Base-by-base conservation (phyloP, 1,140 invertebrate genomes). In the Psilanteris sp. region DNA sequence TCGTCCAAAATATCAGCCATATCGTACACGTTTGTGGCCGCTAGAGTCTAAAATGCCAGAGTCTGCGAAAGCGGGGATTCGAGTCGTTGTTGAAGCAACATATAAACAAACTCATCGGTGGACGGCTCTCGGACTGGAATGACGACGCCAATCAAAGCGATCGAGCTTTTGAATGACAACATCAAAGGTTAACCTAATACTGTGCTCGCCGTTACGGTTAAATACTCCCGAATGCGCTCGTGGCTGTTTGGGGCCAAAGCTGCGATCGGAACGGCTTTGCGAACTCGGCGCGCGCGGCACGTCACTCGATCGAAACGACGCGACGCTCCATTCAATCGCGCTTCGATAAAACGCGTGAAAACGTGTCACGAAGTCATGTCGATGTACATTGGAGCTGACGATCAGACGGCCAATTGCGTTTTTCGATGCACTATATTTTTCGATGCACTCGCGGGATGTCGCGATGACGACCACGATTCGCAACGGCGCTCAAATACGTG, bases 1-100 rank as follows among this genome's bases (percentile, higher is more conserved):
- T 93, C 93, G 37, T 89, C 90, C 18, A 89, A 82, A 48, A 87
- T 83, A 72, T 89, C 81, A 85, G 83, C 85, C 89, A 89, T 89
- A 46, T 77, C 80, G 22, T 6, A 13, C n/a, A 31, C 26, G 61
- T 55, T 64, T 36, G 52, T 27, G 18, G 32, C 32, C 10, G 27
- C 36, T 44, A 31, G 10, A 10, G 4, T 50, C 34, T 46, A 55
- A 20, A 68, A 32, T 34, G 62, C 50, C 37, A 37, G 13, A 15
- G 13, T 39, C 34, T 46, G 54, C n/a, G 15, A n/a, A 67, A 55
- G 48, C 48, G 44, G 9, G 14, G 41, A 39, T 34, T 41, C 54
- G 37, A 71, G 34, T 37, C 37, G 72, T 43, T 34, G 54, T 13
- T 43, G 48, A 62, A 39, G 41, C 44, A 22, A 24, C 52, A 62